Conservation (phyloP, 2,888 invertebrate genomes). For the Polydrusus tereticollis region DNA sequence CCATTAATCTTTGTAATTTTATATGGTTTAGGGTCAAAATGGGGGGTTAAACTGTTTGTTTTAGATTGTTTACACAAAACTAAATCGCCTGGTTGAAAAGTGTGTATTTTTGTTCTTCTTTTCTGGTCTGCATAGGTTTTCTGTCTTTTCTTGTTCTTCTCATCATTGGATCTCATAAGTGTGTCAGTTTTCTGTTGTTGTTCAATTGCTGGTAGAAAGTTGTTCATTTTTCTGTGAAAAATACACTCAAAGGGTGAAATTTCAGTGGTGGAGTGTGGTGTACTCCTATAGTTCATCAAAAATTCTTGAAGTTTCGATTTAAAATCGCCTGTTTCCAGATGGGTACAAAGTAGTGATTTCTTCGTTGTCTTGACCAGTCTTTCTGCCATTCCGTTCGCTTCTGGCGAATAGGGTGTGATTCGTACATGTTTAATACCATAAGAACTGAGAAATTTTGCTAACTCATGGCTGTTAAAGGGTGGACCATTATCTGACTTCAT, state of each 20-base stretch:
- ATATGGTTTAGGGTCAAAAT: slow-evolving; percentile 23
- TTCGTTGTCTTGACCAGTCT: slow-evolving; percentile 44
- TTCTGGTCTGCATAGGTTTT: too few species aligned
- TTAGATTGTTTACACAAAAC: slow-evolving; percentile 27
- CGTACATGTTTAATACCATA: slow-evolving; percentile 38
- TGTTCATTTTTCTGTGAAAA: slow-evolving; percentile 32
- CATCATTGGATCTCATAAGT: too few species aligned
- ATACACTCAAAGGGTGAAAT: slow-evolving; percentile 21
- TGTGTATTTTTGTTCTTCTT: too few species aligned
- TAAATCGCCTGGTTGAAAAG: background rate
- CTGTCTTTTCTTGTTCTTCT: too few species aligned
- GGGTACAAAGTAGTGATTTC: slow-evolving; percentile 16
- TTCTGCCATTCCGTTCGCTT: slow-evolving; percentile 49
- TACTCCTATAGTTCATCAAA: slow-evolving; percentile 18
- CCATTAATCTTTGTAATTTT: slow-evolving; percentile 21
- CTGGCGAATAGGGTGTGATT: slow-evolving; percentile 49
- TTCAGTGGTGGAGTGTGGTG: slow-evolving; percentile 28
- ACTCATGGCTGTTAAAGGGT: slow-evolving; percentile 41
- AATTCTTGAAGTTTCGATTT: too few species aligned
- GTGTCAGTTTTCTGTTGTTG: background rate
- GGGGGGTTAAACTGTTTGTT: slow-evolving; percentile 11
- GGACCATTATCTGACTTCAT: slow-evolving; percentile 44
- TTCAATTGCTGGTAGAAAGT: slow-evolving; percentile 13
- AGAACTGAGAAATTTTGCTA: slow-evolving; percentile 27
- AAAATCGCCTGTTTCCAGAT: slow-evolving; percentile 14